phyloP scores from a whole-genome alignment of 2,113 vertebrate species.

The Sander lucioperca region DNA sequence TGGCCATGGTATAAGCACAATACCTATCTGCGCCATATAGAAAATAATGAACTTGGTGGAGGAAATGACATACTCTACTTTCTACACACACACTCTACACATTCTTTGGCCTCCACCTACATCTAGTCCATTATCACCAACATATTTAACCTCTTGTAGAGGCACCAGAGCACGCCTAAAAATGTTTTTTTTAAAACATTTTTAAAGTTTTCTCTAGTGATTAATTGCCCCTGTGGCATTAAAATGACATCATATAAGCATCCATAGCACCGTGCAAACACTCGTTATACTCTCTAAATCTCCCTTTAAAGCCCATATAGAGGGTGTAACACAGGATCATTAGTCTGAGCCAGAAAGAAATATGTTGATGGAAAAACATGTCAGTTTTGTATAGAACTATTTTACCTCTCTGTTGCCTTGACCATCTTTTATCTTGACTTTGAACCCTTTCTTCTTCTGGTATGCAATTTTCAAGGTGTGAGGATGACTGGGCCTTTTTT shows the following conservation, averaged over 20 bases:
- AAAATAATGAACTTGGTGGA: constrained; percentile 10
- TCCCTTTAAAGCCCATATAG: constrained; percentile 28
- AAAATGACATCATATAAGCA: background rate
- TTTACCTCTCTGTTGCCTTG: constrained; percentile 34
- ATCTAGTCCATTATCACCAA: background rate
- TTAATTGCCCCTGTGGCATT: background rate
- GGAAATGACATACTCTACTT: background rate
- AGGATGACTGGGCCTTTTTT: constrained; percentile 18
- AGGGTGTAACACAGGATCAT: constrained; percentile 1
- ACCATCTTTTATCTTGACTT: constrained; percentile 15
- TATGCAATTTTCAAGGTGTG: constrained; percentile 43
- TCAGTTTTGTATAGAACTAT: constrained; percentile 21
- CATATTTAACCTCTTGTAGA: background rate
- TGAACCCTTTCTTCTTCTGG: constrained; percentile 18
- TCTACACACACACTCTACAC: too few species aligned
- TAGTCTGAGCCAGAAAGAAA: constrained; percentile 14
- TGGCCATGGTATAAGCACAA: constrained; percentile 21
- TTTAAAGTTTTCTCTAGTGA: background rate
- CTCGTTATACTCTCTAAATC: constrained; percentile 10
- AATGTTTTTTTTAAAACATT: background rate
- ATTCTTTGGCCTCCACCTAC: background rate
- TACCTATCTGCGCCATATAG: background rate
- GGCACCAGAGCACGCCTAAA: background rate
- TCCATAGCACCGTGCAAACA: background rate
- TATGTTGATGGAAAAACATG: constrained; percentile 12